Percentiles rank a stretch among this genome's conserved stretches.
Evolutionary conservation across 2,113 vertebrate genomes (phyloP).

Genomic region (Pangasianodon hypophthalmus): DNA sequence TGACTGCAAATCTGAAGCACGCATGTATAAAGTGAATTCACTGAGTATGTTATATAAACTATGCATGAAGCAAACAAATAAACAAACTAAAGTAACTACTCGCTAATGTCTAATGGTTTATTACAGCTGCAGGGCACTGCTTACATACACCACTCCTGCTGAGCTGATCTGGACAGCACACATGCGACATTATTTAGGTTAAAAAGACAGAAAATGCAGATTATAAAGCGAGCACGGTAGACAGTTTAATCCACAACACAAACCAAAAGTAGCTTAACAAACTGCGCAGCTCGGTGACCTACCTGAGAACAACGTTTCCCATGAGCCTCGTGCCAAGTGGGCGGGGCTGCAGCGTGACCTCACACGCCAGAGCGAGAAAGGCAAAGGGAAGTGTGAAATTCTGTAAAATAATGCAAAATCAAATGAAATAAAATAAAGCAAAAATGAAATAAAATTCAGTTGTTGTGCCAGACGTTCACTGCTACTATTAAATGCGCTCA

Average conservation of each 20-base stretch:
- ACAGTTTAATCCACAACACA: no score
- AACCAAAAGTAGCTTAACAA: background rate
- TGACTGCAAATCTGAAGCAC: background rate
- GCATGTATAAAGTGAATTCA: background rate
- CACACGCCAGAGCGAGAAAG: background rate
- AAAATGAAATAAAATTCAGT: background rate
- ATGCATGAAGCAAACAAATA: background rate
- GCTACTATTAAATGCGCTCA: background rate
- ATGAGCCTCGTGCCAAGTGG: background rate
- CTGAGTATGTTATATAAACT: background rate
- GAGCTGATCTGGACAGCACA: background rate
- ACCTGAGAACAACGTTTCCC: conserved; percentile 39
- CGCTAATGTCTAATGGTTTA: background rate
- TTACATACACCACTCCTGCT: background rate
- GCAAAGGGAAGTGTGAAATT: background rate
- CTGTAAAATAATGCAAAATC: background rate
- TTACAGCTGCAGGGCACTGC: background rate
- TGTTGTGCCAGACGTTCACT: background rate
- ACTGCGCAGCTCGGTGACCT: conserved; percentile 5
- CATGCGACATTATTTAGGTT: background rate
- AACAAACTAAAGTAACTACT: background rate
- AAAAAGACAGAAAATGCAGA: background rate
- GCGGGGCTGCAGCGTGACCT: background rate
- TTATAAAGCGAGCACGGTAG: background rate
- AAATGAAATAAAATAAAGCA: background rate